Evolutionary conservation across 1,140 invertebrate species (phyloP).

Genomic region (Ostrea edulis): DNA sequence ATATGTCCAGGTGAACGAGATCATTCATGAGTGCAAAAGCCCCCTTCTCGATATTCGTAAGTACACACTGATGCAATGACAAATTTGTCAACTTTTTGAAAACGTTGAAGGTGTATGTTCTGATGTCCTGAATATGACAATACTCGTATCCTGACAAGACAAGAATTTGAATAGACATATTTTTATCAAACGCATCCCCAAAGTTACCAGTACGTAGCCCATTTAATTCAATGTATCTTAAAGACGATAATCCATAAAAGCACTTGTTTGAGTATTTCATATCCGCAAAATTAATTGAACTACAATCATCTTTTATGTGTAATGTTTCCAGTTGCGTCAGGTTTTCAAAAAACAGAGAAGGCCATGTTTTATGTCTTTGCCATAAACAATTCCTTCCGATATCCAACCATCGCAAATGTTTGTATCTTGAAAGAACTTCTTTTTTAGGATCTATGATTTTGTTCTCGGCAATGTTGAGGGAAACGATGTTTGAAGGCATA

Average conservation of each 20-base stretch:
- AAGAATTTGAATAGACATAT: background rate
- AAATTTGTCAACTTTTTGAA: background rate
- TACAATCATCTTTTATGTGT: background rate
- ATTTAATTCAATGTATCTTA: background rate
- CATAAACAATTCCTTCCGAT: background rate
- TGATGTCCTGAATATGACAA: background rate
- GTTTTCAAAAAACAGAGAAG: background rate
- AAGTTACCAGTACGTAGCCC: background rate
- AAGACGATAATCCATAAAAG: background rate
- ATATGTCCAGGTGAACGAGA: background rate
- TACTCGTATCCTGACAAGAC: background rate
- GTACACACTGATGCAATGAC: background rate
- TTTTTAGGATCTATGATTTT: background rate
- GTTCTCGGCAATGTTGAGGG: background rate
- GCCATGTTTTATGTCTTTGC: background rate
- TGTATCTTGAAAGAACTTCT: background rate
- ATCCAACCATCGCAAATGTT: background rate
- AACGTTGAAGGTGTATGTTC: background rate
- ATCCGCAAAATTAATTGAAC: background rate
- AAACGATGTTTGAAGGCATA: background rate
- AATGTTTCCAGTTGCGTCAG: background rate
- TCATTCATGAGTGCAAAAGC: background rate
- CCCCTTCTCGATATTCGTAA: background rate
- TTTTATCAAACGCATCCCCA: background rate
- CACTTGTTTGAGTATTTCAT: background rate